phyloP scores from a whole-genome alignment of 2,113 vertebrate species.

The Amblyornis subalaris region DNA sequence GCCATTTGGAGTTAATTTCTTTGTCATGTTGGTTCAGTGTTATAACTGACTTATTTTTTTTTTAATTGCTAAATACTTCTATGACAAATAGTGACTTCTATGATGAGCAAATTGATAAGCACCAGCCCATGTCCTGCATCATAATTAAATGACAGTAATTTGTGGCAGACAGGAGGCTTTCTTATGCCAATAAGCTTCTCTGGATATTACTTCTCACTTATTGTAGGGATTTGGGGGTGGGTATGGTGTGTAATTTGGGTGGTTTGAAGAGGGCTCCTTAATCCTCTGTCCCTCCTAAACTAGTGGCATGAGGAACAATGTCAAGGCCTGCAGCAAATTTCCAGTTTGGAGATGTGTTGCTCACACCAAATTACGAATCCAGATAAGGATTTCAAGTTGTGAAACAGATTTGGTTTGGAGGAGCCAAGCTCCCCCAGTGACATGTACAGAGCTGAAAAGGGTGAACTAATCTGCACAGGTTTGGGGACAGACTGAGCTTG shows the following conservation, averaged over 20 bases:
- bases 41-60: background rate
- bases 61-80: background rate
- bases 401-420: background rate
- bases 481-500: background rate
- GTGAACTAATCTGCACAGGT: background rate
- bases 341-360: background rate
- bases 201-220: background rate
- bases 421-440: background rate
- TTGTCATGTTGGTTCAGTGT: background rate
- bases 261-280: background rate
- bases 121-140: background rate
- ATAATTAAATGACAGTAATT: background rate
- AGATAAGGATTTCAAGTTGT: background rate
- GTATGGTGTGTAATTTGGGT: background rate
- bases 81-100: background rate
- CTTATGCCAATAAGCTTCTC: background rate
- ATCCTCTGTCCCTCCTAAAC: background rate
- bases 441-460: background rate
- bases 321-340: background rate
- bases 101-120: background rate
- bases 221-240: background rate
- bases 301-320: background rate
- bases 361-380: background rate
- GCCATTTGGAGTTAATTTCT: background rate
- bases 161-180: background rate